Percentiles rank a stretch among this genome's conserved stretches.
Evolutionary conservation across 2,888 invertebrate genomes (phyloP).

Genomic region (Zhuqinia jingwanae): DNA sequence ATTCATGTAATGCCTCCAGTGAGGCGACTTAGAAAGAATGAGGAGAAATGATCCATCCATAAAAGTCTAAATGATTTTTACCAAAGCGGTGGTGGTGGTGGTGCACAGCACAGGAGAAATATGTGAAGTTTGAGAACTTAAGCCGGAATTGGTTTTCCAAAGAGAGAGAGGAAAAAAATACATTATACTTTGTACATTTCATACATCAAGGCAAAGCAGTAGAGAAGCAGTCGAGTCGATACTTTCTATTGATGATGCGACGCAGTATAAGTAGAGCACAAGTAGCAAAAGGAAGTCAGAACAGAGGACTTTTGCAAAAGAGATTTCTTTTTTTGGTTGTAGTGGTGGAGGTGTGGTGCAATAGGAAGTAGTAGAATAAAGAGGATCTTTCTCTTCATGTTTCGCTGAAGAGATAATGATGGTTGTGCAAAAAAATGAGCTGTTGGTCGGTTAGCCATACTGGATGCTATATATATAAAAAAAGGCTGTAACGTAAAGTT

Average conservation of each 20-base stretch:
- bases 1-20: no score
- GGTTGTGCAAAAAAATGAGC: background rate
- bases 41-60: slow-evolving; percentile 12
- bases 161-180: slow-evolving; percentile 15
- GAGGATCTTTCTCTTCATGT: background rate
- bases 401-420: background rate
- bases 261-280: background rate
- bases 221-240: background rate
- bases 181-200: no score
- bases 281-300: background rate
- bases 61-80: slow-evolving; percentile 17
- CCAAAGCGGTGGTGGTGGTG: background rate
- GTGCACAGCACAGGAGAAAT: background rate
- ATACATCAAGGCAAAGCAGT: background rate
- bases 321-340: background rate
- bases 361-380: no score
- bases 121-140: background rate
- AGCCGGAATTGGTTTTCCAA: slow-evolving; percentile 22
- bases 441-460: no score
- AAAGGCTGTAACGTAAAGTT: no score
- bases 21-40: background rate
- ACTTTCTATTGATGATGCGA: background rate
- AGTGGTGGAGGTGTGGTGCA: no score
- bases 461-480: no score
- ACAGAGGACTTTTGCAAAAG: slow-evolving; percentile 3